Evolutionary conservation across 2,797 vertebrate species (phyloP), one percentile per base, ranked within the genome.

Genomic region (Peromyscus aztecus): DNA sequence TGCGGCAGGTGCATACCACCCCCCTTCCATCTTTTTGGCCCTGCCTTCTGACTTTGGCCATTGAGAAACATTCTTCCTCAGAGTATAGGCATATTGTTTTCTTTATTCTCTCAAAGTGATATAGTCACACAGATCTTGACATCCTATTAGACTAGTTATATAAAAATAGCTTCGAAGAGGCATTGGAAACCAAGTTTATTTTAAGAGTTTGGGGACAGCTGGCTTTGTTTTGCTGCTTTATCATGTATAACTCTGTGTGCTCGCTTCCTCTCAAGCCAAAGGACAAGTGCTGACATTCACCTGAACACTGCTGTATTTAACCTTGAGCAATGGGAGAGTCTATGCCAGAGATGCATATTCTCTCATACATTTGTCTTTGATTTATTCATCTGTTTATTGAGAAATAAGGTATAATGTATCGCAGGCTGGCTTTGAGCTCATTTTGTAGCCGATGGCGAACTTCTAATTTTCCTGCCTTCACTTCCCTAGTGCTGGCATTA

Each of bases 121-220:
- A 34, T 76, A 40, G 13, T 80, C 76, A 87, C 59, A 49, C 55
- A 84, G 43, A 76, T 90, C 61, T 89, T 77, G 40, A 82, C 6
- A 24, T 69, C 59, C 59, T 69, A 67, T 89, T 87, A 89, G 63
- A 90, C 61, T 27, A 7, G 69, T 94, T 40, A 59, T n/a, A 90
- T 80, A 93, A 89, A 97, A 92, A 59, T 63, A 89, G 16, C 67
- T 94, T 77, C 67, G 65, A 21, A 78, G 83, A 92, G 46, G 43
- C 77, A 77, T 46, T 90, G 67, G 59, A 69, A 96, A 76, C 61
- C 46, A 75, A 73, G 84, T 91, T 82, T 82, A 94, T 88, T 80
- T 89, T 82, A 77, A 93, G 93, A 89, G 89, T 91, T 94, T 49
- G 12, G 87, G 29, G 67, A 85, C 88, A 94, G 91, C 96, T 96